A percentile compares a stretch with the other conserved stretches of the same genome.
Evolutionary conservation across 2,113 vertebrate species (phyloP).

Genomic region (Vombatus ursinus): DNA sequence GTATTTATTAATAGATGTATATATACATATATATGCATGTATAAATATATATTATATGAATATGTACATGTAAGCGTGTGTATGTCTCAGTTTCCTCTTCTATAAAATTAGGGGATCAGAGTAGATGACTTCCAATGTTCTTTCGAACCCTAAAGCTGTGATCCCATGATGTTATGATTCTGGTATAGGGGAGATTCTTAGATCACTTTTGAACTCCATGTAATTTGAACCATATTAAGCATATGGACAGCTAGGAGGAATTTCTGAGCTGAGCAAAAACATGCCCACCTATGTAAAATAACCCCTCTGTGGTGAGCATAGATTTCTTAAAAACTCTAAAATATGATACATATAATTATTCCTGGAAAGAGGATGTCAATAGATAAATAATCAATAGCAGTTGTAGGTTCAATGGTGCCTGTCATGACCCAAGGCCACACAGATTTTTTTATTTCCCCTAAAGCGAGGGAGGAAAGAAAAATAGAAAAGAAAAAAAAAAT

Average conservation of each 20-base stretch:
- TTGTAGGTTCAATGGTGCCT: neutral
- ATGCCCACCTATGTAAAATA: neutral
- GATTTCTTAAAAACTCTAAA: neutral
- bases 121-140: neutral
- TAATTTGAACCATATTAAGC: neutral
- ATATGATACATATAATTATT: neutral
- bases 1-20: neutral
- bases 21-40: neutral
- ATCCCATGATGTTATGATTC: neutral
- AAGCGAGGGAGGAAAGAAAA: neutral
- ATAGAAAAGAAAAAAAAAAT: neutral
- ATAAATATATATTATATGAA: neutral
- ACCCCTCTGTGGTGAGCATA: neutral
- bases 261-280: neutral
- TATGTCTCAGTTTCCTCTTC: neutral
- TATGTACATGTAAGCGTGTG: neutral
- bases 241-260: neutral
- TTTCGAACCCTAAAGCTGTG: neutral
- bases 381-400: neutral
- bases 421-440: neutral
- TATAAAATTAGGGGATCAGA: neutral
- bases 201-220: neutral
- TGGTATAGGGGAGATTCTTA: neutral
- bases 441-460: neutral
- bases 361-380: neutral